Evolutionary conservation across 2,797 vertebrate genomes (phyloP), one percentile per base, ranked within the genome.

Genomic region (Dermochelys coriacea): DNA sequence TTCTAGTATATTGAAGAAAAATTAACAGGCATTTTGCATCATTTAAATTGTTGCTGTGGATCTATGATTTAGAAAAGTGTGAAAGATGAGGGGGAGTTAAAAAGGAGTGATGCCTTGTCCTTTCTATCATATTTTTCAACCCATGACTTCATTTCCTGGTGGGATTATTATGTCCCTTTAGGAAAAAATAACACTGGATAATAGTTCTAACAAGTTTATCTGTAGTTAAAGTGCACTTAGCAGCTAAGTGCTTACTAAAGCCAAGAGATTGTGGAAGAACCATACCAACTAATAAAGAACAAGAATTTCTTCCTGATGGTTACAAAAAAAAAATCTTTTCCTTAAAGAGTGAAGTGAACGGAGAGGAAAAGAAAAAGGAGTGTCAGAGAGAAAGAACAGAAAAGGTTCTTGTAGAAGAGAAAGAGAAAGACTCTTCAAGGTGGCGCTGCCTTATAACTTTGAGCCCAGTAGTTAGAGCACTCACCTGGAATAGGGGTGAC

Each of bases 231-330:
- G 61, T 92, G n/a, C 55, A 92, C 45, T 93, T 93, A 95, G 84
- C 68, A 84, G 10, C 27, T 86, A 90, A 94, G 45, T 93, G 80
- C 59, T 88, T 85, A 93, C 50, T 91, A 82, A 87, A 80, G 86
- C 51, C 11, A 88, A 45, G 18, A 93, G 82, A 75, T 1, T 54
- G 1, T 90, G 27, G 80, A 93, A 45, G 25, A 85, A 81, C 12
- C 8, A 29, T 85, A 77, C 11, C 6, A 79, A 41, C 14, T 64
- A 23, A 27, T 1, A 89, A 86, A 94, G 77, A 59, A 51, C 0
- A 95, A 95, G 49, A 94, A 84, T 59, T 83, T 95, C 50, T 91
- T 77, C 82, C 54, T 86, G 51, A 47, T 93, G 27, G 87, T 6
- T 88, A 2, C 4, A 68, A 27, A 85, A 68, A 61, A 8, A 54